Evolutionary conservation across 2,113 vertebrate genomes (phyloP).

Genomic region (Malurus alboscapulatus): DNA sequence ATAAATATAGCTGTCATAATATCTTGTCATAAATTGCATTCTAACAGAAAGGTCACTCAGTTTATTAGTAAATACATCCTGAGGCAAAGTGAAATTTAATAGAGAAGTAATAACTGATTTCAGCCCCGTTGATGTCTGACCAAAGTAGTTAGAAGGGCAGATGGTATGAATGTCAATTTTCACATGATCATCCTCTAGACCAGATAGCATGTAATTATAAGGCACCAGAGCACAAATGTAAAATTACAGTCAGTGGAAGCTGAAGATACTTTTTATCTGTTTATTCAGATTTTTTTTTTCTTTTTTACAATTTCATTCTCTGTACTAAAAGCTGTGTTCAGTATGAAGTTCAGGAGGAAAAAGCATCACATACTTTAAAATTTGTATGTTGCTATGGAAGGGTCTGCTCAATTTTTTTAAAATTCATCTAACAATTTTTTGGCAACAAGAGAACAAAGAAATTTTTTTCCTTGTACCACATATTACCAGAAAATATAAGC

Average conservation of each 20-base stretch:
- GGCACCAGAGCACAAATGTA: slow-evolving; percentile 37
- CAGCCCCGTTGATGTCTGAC: slow-evolving; percentile 40
- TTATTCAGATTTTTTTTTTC: not conserved
- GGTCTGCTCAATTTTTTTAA: not conserved
- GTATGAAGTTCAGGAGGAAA: not conserved
- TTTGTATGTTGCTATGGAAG: not conserved
- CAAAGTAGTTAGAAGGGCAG: slow-evolving; percentile 56
- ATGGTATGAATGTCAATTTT: slow-evolving; percentile 66
- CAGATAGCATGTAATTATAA: slow-evolving; percentile 62
- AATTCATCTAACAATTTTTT: not conserved
- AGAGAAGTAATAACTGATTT: slow-evolving; percentile 57
- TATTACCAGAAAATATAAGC: not conserved
- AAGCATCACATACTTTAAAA: not conserved
- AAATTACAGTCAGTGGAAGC: slow-evolving; percentile 1
- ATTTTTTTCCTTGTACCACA: not conserved
- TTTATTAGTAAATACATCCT: slow-evolving; percentile 62
- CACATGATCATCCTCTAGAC: slow-evolving; percentile 24
- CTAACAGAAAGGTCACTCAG: slow-evolving; percentile 64
- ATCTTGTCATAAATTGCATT: slow-evolving; percentile 45
- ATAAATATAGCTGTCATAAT: slow-evolving; percentile 31
- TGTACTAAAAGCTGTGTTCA: not conserved
- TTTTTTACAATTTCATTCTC: not conserved
- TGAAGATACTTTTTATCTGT: not conserved
- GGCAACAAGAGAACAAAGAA: not conserved
- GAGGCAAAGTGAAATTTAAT: slow-evolving; percentile 66